Conservation (phyloP, 2,888 invertebrate species). For the Gibbula magus region DNA sequence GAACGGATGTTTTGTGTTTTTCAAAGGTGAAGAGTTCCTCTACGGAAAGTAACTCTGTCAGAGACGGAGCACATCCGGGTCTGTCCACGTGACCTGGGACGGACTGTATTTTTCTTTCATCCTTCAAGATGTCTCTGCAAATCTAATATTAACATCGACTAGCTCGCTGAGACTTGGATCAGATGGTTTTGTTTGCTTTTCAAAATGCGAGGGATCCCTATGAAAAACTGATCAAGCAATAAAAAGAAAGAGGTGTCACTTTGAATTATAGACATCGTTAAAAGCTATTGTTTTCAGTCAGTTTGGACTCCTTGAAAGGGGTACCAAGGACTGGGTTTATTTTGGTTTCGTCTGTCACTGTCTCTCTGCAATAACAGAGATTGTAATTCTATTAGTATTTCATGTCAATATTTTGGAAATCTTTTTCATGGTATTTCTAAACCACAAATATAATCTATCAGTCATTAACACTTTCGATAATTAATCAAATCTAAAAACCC, state of each 20-base stretch:
- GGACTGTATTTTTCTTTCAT: slow-evolving; percentile 3
- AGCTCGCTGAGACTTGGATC: background rate
- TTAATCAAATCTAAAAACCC: too few relatives aligned
- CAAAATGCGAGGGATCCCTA: background rate
- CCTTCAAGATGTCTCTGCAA: background rate
- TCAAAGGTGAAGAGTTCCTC: slow-evolving; percentile 19
- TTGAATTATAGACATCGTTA: background rate
- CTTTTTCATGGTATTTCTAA: too few relatives aligned
- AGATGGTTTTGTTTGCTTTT: slow-evolving; percentile 15
- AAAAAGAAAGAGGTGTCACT: background rate
- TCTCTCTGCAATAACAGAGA: background rate
- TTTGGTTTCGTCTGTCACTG: background rate
- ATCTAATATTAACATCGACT: background rate
- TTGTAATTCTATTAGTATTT: too few relatives aligned
- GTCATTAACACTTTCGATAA: too few relatives aligned
- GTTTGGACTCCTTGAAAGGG: background rate
- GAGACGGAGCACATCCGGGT: slow-evolving; percentile 24
- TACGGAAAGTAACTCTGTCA: slow-evolving; percentile 20
- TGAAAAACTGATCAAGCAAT: slow-evolving; percentile 8
- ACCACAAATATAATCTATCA: too few relatives aligned
- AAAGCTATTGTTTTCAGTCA: background rate
- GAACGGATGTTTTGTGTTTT: slow-evolving; percentile 20
- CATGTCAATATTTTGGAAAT: too few relatives aligned
- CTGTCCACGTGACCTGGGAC: slow-evolving; percentile 13
- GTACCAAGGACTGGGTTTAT: background rate